Base-by-base conservation (phyloP, 2,888 invertebrate species). In the Sepiola atlantica region DNA sequence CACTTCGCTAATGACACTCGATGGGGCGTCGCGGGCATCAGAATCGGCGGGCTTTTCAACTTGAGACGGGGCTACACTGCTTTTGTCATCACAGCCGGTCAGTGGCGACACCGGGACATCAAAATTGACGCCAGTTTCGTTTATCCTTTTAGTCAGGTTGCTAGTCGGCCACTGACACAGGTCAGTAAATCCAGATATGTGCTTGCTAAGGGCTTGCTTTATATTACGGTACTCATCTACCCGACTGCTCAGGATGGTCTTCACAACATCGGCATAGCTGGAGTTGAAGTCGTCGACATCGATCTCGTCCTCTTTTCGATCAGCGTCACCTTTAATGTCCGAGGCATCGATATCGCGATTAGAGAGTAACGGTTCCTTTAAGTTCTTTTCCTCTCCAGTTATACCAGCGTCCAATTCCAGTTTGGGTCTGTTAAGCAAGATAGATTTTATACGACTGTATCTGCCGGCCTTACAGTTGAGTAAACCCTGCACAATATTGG, bases 151-250 rank as follows among this genome's bases (percentile, higher is more conserved):
- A 18, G n/a, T n/a, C 20, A 54, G 2, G 18, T 16, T 92, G 45
- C 54, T 92, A 1, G n/a, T 55, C 55, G 1, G 54, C 24, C 28
- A n/a, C 28, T 54, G 92, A 55, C 32, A n/a, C n/a, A 92, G 10
- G 18, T 92, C 92, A 14, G 54, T 28, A 12, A 45, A 28, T 24
- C 92, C 92, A 55, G 54, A 92, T n/a, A 92, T 92, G 55, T 92
- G 45, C 18, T 28, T 20, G 28, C 92, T 92, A 54, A 92, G 45
- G 8, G 55, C 92, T n/a, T 55, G 92, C 6, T 92, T 92, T 32
- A 92, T 92, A n/a, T 92, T 92, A 16, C 92, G 45, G 45, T 92
- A 92, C n/a, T 92, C 92, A 54, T 92, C 92, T 16, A 54, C 92
- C 28, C 92, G 92, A 35, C 92, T 92, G 55, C 54, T 92, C 18